phyloP scores from a whole-genome alignment of 2,113 vertebrate species.

The Terrapene triunguis region DNA sequence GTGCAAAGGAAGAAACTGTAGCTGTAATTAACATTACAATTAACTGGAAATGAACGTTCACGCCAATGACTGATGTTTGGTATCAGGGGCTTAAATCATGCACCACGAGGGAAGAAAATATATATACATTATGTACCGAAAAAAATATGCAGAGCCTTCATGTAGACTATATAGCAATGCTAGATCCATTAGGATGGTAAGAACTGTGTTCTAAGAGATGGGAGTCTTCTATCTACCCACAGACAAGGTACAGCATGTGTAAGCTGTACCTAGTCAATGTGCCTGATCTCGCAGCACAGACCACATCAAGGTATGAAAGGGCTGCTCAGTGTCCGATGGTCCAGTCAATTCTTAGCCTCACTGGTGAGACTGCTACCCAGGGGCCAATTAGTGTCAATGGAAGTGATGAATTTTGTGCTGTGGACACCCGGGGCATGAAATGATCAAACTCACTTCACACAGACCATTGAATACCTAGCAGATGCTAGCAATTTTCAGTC shows the following conservation, averaged over 20 bases:
- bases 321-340: background rate
- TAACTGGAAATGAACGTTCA: slow-evolving; percentile 70
- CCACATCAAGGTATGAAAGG: background rate
- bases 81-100: slow-evolving; percentile 50
- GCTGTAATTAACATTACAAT: slow-evolving; percentile 69
- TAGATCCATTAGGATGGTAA: background rate
- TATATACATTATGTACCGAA: slow-evolving; percentile 39
- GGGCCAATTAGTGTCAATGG: background rate
- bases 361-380: background rate
- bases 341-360: background rate
- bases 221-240: background rate
- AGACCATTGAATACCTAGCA: background rate
- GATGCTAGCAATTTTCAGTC: background rate
- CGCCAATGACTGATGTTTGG: slow-evolving; percentile 47
- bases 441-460: background rate
- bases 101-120: slow-evolving; percentile 43
- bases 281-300: background rate
- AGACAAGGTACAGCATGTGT: background rate
- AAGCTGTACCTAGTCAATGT: background rate
- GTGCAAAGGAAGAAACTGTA: slow-evolving; percentile 74
- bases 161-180: slow-evolving; percentile 43
- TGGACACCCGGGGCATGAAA: background rate
- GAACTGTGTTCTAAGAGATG: no score
- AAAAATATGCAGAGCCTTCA: slow-evolving; percentile 34
- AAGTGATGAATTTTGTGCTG: background rate